Evolutionary conservation across 2,113 vertebrate species (phyloP), one percentile per base, ranked within the genome.

Genomic region (Oncorhynchus clarkii): DNA sequence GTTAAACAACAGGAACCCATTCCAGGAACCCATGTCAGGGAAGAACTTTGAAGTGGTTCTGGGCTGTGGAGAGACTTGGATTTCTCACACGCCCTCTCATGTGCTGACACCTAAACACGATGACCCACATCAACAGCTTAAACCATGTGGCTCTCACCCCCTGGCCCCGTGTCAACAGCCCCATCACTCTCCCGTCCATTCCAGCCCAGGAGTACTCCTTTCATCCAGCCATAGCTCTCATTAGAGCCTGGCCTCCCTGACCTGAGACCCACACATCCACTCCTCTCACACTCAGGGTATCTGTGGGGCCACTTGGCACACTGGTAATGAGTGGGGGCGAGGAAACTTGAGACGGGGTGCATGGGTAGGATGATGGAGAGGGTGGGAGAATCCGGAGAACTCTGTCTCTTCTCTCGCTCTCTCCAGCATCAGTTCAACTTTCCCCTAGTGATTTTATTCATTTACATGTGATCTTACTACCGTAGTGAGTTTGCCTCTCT

Each of bases 241-340:
- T 87, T 75, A 81, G 77, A 80, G 73, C 27, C 2, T 67, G 18
- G 11, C 67, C 80, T 73, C 73, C 69, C 62, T 75, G 79, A 75
- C 84, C 70, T 72, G 54, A 72, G 66, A 24, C 24, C 18, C 70
- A 51, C 57, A 57, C 11, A 60, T 48, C 1, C 59, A 64, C 70
- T 67, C 76, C 29, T 1, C 34, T 77, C 71, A 76, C 62, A 79
- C 45, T 11, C 13, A 31, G 22, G 31, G 45, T 51, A 62, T 5
- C 5, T 4, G n/a, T 62, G 26, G 27, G 29, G 24, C 59, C 67
- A 83, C 77, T 91, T 89, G 90, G 83, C 87, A 80, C 79, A 76
- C 75, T 22, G 73, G 65, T 81, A 83, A 91, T 88, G 85, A 91
- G 85, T 39, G 39, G n/a, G 73, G 80, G 84, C 86, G 84, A 88